Base-by-base conservation (phyloP, 2,797 vertebrate species). In the Rhinoraja longicauda region DNA sequence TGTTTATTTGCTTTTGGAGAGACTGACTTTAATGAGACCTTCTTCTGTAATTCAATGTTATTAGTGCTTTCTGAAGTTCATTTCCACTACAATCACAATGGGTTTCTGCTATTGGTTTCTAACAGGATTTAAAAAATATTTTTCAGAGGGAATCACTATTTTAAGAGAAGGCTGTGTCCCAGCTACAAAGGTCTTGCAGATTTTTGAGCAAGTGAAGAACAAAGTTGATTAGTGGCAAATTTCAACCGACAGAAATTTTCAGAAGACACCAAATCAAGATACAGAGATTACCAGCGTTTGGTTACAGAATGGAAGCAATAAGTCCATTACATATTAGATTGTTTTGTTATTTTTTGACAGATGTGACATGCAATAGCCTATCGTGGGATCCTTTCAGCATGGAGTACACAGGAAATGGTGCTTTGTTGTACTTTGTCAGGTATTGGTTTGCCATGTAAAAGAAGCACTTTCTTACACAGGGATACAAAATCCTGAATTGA, bases 161-260 rank as follows among this genome's bases (percentile, higher is more conserved):
- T 19, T 98, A 82, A 95, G 98, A 93, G 98, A 98, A 95, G 98
- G 98, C 67, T 98, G 98, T 93, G 95, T 98, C 8, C 97, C 98
- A 29, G 96, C 97, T 7, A 93, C 94, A 24, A 97, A 96, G 93
- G 96, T 98, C 93, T 94, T 93, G 92, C 96, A 98, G 95, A 96
- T 98, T 92, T 98, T 98, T 94, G 97, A 98, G 45, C 95, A 94
- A 13, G 96, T 97, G 81, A 98, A 98, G 96, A 97, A 79, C 70
- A 92, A 92, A 13, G 5, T 92, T 75, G 90, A 73, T 9, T 92
- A 57, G 53, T 75, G 39, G 90, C 90, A 53, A 53, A 57, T n/a
- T 19, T 8, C 26, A 59, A 36, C 9, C 15, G 26, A 92, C 39
- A 8, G 24, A 92, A 92, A 75, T 8, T n/a, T 6, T 57, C 70